Conservation (phyloP, 2,797 vertebrate species). For the Clarias laeviceps region DNA sequence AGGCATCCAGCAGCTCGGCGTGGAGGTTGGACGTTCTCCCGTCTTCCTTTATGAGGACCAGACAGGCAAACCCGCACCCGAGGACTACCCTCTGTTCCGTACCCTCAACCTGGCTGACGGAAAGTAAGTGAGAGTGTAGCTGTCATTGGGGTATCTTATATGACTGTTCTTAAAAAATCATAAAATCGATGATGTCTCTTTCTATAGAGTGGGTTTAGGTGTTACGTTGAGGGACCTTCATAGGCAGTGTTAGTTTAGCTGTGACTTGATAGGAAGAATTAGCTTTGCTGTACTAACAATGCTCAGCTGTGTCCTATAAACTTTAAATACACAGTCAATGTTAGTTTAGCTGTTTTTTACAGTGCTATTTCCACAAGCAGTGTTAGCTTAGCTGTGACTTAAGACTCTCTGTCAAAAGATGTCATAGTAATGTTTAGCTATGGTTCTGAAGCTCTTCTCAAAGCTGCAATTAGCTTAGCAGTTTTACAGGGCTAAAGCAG, state of each 20-base stretch:
- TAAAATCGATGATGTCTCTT: neutral
- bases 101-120: constrained; percentile 91
- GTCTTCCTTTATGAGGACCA: constrained; percentile 96
- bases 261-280: constrained; percentile 7
- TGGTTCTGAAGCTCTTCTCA: neutral
- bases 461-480: neutral
- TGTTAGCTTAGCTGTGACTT: constrained; percentile 29
- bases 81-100: constrained; percentile 93
- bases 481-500: neutral
- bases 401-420: neutral
- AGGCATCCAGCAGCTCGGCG: constrained; percentile 91
- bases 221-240: neutral
- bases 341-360: constrained; percentile 15
- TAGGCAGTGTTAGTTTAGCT: neutral
- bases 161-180: neutral
- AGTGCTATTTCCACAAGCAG: neutral
- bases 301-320: constrained; percentile 21
- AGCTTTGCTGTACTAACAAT: constrained; percentile 4
- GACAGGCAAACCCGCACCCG: constrained; percentile 87
- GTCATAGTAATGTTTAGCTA: neutral
- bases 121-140: constrained; percentile 80
- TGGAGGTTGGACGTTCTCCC: constrained; percentile 93
- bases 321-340: neutral
- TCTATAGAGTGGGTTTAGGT: neutral
- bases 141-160: neutral